Evolutionary conservation across 2,113 vertebrate genomes (phyloP).

Genomic region (Fregata magnificens): DNA sequence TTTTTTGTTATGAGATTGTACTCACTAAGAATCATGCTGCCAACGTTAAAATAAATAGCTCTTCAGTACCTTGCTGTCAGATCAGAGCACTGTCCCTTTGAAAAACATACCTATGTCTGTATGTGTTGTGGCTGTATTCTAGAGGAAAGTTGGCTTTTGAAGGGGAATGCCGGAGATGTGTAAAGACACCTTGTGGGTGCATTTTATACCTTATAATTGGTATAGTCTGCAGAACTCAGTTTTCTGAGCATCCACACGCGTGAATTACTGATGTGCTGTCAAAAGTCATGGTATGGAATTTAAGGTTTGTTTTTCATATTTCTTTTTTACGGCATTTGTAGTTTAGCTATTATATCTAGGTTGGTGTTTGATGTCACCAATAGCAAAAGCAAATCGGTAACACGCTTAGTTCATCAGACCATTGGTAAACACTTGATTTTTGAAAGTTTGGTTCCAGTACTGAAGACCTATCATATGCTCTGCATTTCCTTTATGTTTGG

Average conservation of each 20-base stretch:
- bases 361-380: not conserved
- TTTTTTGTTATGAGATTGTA: not conserved
- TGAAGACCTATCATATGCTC: not conserved
- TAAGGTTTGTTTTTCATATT: not conserved
- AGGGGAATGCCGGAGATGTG: not conserved
- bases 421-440: not conserved
- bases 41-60: not conserved
- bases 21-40: not conserved
- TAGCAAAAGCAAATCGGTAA: not conserved
- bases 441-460: not conserved
- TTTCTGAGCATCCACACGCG: not conserved
- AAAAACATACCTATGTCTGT: not conserved
- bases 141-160: not conserved
- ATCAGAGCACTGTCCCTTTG: not conserved
- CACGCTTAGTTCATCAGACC: not conserved
- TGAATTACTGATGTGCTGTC: not conserved
- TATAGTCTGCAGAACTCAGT: accelerated
- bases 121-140: not conserved
- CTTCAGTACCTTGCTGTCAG: not conserved
- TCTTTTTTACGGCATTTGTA: not conserved
- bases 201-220: accelerated
- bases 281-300: not conserved
- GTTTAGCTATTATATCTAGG: not conserved
- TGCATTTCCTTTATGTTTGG: accelerated
- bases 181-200: not conserved